Evolutionary conservation across 2,113 vertebrate genomes (phyloP), one percentile per base, ranked within the genome.

Genomic region (Labeo catla): DNA sequence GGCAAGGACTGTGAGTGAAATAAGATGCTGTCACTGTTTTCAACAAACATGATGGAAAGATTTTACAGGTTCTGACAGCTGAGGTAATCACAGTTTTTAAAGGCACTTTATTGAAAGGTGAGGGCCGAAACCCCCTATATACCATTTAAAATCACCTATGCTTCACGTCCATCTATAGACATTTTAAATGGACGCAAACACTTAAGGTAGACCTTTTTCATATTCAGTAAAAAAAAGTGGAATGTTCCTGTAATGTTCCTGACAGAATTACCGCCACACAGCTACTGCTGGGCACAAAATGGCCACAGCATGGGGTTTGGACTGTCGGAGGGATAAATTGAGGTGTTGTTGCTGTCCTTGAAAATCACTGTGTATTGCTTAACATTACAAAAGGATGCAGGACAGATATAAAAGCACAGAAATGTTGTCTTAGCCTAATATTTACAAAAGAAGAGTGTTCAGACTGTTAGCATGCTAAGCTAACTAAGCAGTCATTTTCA

Each of bases 381-480:
- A 47, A 47, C 61, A 66, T 28, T 23, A 12, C 19, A 34, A 50
- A 8, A 16, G 9, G 45, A 34, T 82, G 28, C 16, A 82, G 13
- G 52, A 21, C 63, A 81, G 8, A 68, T 52, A 68, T 66, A 52
- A 50, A 4, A 16, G 8, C 3, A 80, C 36, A 23, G 6, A 23
- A 59, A 39, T 23, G 10, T 36, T 76, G 54, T 23, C 21, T 79
- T 11, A 16, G n/a, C 12, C 52, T 77, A 63, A 81, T 59, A 49
- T 34, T 52, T 70, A 70, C 15, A 66, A 47, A 81, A n/a, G 21
- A 4, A 43, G 68, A 19, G 57, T 23, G 11, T 13, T 63, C 21
- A 57, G 12, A 76, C 59, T 54, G 63, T 52, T 80, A 84, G 47
- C 72, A 39, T 68, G 63, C 86, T 74, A 83, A 77, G 57, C 76